Evolutionary conservation across 2,113 vertebrate genomes (phyloP), one percentile per base, ranked within the genome.

Genomic region (Ploceus nigricollis): DNA sequence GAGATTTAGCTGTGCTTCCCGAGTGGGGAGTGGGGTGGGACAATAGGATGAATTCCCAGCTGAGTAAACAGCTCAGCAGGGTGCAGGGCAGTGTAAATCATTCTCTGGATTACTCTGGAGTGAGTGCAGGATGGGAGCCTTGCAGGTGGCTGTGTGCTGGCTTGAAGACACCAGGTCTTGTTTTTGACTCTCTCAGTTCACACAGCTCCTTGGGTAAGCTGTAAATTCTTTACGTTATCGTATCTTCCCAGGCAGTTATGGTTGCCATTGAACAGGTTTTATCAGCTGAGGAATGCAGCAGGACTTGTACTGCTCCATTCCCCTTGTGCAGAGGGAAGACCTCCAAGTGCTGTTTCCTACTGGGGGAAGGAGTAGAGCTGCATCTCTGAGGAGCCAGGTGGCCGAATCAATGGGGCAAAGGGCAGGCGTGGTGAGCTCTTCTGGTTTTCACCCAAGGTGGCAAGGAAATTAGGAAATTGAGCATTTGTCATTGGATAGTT

Each of bases 251-350:
- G 39, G 7, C 48, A 77, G 23, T 57, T 86, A 51, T 63, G 60
- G 82, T 37, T 93, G 76, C 58, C 65, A 82, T 73, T 90, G 73
- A 87, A 76, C 45, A 44, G 80, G 80, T 77, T 90, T 95, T 95
- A 90, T 96, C 85, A 31, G 50, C 78, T 83, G 73, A 93, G 88
- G 96, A 97, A 97, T 96, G 97, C 73, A 64, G 96, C 7, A 90
- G 53, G 66, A 79, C 96, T 88, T 44, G 97, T 81, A 61, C 45
- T 81, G 51, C 51, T 82, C 70, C 3, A 0, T 27, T 50, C 54
- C 24, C 30, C 14, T 44, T 23, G 13, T 81, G 56, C 13, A 40
- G 68, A 78, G 8, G 6, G 50, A 89, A 81, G 77, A 69, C 30
- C 37, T 73, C 40, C 11, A 31, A 50, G 56, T 70, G 78, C 51